These are phyloP conservation scores for Eupsilia transversa DNA, from an alignment of 2,888 invertebrate genomes.

Conservation along the genomic window DNA sequence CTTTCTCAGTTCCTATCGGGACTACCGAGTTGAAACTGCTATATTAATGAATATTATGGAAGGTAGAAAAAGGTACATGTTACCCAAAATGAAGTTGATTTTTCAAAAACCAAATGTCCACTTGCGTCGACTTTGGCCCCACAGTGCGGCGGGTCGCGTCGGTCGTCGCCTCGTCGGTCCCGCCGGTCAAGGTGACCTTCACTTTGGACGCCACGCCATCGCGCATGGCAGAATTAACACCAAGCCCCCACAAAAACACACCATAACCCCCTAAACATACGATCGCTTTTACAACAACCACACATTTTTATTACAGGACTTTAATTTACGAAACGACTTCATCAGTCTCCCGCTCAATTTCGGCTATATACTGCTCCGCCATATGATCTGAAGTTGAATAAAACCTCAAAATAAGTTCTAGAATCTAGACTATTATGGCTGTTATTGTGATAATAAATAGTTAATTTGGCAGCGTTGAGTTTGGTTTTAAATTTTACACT, in stretches of 20 bases:
- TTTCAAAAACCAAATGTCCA: too few species aligned
- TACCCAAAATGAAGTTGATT: too few species aligned
- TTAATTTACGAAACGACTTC: constrained; percentile 61
- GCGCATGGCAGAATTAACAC: constrained; percentile 84
- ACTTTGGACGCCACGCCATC: constrained; percentile 80
- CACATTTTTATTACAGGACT: constrained; percentile 72
- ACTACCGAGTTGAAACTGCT: too few species aligned
- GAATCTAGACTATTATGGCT: constrained; percentile 42
- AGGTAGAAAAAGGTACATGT: too few species aligned
- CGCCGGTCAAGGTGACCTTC: constrained; percentile 86
- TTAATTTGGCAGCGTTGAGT: constrained; percentile 30
- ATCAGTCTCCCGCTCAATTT: constrained; percentile 22
- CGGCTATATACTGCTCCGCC: constrained; percentile 25
- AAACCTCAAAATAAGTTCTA: constrained; percentile 28
- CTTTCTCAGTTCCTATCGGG: too few species aligned
- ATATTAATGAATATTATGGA: too few species aligned
- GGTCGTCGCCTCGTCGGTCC: constrained; percentile 28
- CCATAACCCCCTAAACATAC: constrained; percentile 66
- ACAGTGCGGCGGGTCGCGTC: constrained; percentile 40
- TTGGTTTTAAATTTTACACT: too few species aligned
- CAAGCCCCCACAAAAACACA: constrained; percentile 66
- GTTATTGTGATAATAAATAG: constrained; percentile 28
- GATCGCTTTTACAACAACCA: constrained; percentile 60
- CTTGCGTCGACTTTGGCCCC: too few species aligned
- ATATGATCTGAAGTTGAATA: constrained; percentile 45